Base-by-base conservation (phyloP, 64 coral and sea anemone genomes). In the Montipora foliosa region DNA sequence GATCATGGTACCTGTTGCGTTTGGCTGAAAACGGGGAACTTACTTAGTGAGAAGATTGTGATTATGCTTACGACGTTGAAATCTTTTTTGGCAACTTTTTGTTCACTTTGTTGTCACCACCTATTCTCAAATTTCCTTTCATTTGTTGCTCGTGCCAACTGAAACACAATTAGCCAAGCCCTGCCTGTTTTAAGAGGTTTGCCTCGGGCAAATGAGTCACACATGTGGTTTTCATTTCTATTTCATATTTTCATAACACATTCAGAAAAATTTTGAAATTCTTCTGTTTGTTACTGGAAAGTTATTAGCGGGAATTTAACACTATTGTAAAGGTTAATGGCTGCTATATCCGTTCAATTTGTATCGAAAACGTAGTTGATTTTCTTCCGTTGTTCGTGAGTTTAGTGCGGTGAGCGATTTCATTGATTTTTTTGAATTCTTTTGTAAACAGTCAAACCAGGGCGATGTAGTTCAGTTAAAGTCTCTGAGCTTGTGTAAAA, bases 261-360 rank as follows among this genome's bases (percentile, higher is more conserved):
- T 86, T 73, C 82, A 17, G 16, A 50, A 67, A 86, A 19, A 64
- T 48, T 49, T 86, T 86, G 1, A 13, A 49, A 86, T 86, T 72
- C 82, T 59, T 49, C 46, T 50, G 25, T 71, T 86, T 86, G 82
- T 86, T 84, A 69, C 68, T 84, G 62, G n/a, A 50, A 21, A 22
- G 66, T 70, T 86, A 71, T 86, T 86, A 71, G 62, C 15, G 64
- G 62, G 82, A 86, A 86, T 72, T 86, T 86, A 86, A 72, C 82
- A 72, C 66, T 45, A 49, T 14, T 19, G 44, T 49, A 50, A 50
- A 71, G 82, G 82, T 86, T 86, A 86, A 86, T 86, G 45, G 82
- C 45, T 2, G 16, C 17, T 11, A 70, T 86, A 71, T 86, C 82
- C 82, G 82, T 86, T 49, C 66, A 7, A 45, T 50, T 49, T 11